phyloP scores from a whole-genome alignment of 2,113 vertebrate species.

The Misgurnus anguillicaudatus region DNA sequence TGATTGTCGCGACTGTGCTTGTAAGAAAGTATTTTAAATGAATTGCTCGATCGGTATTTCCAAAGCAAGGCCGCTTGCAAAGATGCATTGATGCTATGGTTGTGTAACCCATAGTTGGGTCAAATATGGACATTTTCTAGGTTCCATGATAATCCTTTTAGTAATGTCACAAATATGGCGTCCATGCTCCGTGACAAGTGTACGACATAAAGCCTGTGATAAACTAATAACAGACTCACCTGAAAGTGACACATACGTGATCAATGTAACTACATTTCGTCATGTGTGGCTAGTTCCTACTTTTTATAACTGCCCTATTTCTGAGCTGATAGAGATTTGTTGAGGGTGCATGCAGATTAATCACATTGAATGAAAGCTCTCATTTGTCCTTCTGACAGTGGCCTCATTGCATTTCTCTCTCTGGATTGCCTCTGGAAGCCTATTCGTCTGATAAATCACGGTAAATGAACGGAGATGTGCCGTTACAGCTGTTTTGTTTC shows the following conservation, averaged over 20 bases:
- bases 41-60: not conserved
- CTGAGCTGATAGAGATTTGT: slow-evolving; percentile 31
- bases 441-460: slow-evolving; percentile 50
- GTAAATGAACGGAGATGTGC: slow-evolving; percentile 38
- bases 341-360: slow-evolving; percentile 39
- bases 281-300: slow-evolving; percentile 10
- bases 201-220: slow-evolving; percentile 19
- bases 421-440: slow-evolving; percentile 41
- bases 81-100: not conserved
- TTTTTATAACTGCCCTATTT: slow-evolving; percentile 48
- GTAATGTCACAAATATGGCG: not conserved
- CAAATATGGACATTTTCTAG: too few relatives aligned
- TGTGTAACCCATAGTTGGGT: too few relatives aligned
- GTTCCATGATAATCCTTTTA: not conserved
- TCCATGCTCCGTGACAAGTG: not conserved
- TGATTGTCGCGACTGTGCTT: not conserved
- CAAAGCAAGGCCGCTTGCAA: not conserved
- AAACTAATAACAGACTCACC: slow-evolving; percentile 12
- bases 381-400: slow-evolving; percentile 45
- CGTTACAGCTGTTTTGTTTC: slow-evolving; percentile 39
- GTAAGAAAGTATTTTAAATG: not conserved
- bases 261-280: not conserved
- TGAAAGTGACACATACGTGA: slow-evolving; percentile 22
- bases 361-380: slow-evolving; percentile 38
- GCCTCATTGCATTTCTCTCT: slow-evolving; percentile 42